Conservation (phyloP, 2,113 vertebrate species). For the Myodes glareolus region DNA sequence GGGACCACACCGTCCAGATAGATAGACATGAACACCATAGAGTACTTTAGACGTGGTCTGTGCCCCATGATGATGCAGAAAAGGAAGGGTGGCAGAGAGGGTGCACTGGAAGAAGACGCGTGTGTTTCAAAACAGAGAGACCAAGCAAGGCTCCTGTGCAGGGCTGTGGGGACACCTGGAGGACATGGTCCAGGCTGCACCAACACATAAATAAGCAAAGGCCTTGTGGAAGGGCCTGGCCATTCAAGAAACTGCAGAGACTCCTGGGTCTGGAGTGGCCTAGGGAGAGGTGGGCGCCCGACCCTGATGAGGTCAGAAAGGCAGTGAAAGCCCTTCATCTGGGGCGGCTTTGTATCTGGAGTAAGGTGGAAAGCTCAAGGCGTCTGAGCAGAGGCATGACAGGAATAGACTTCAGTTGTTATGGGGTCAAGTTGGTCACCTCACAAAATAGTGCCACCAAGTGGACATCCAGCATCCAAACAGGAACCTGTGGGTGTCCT, state of each 20-base stretch:
- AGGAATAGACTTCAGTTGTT: not conserved
- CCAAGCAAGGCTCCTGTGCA: not conserved
- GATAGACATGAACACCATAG: not conserved
- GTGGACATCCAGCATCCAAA: too few species aligned
- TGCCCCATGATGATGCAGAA: not conserved
- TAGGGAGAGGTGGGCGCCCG: not conserved
- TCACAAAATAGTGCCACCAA: not conserved
- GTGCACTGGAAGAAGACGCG: too few species aligned
- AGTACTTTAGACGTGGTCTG: not conserved
- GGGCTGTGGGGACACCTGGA: not conserved
- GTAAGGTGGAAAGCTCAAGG: not conserved
- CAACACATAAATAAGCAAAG: not conserved
- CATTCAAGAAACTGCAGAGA: not conserved
- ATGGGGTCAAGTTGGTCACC: too few species aligned
- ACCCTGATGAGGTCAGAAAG: not conserved
- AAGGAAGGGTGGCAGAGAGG: not conserved
- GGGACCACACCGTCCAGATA: not conserved
- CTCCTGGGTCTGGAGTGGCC: not conserved
- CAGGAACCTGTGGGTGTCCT: not conserved
- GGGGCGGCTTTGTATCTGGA: not conserved
- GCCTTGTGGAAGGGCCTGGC: not conserved
- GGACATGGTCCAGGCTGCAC: not conserved
- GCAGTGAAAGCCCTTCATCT: not conserved
- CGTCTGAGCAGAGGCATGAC: not conserved
- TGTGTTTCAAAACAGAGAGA: not conserved